Base-by-base conservation (phyloP, 2,797 vertebrate genomes). In the Hippopotamyrus pictus region DNA sequence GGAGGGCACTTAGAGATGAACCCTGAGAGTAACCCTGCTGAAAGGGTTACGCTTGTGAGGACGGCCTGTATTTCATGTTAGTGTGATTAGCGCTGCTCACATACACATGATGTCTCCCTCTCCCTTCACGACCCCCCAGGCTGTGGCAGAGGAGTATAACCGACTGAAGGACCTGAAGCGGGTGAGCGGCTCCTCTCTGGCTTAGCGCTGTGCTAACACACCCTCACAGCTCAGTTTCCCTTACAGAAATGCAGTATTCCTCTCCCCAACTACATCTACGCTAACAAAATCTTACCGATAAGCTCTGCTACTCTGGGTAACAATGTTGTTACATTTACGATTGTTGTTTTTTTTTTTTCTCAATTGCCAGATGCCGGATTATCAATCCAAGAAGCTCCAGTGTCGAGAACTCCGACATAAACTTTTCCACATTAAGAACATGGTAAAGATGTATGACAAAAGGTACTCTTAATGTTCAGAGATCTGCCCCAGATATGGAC, bases 111-210 rank as follows among this genome's bases (percentile, higher is more conserved):
- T 19, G 11, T 11, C 3, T 37, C 22, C 8, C 22, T 11, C 51
- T 22, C 62, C 84, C 69, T 88, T 25, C 19, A n/a, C 29, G 54
- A 54, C 37, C 92, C 9, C 33, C 14, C 91, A 97, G 97, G 96
- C 94, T 1, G 94, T 97, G 0, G 96, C 96, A 0, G 97, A 97
- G 83, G 96, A 98, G 86, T 97, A 97, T 91, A 97, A 97, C 92
- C 92, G 95, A 79, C 95, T 97, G 69, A 97, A 97, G 93, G 96
- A 96, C 65, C 90, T 96, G 0, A 97, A 97, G 92, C 93, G 88
- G 93, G 97, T 97, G 92, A 96, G 96, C 92, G 79, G 53, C 86
- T 69, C 22, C 44, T 12, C 11, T 8, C 11, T 6, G 5, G 50
- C 17, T 59, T 44, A 41, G 8, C 37, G 51, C 85, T 19, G 33